Percentiles rank a stretch among this genome's conserved stretches.
Evolutionary conservation across 2,797 vertebrate genomes (phyloP).

Genomic region (Cynopterus sphinx): DNA sequence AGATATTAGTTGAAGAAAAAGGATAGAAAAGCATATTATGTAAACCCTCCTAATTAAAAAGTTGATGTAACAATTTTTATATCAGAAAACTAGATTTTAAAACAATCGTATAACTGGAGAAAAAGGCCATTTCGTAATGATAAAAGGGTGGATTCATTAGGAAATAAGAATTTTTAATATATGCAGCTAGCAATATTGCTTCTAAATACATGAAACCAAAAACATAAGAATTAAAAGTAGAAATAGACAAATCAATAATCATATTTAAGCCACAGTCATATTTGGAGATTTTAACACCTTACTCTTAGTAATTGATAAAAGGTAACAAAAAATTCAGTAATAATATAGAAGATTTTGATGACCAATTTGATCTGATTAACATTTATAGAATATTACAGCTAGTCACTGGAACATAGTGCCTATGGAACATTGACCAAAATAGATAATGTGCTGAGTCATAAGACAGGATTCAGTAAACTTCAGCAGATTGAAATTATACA

Average conservation of each 20-base stretch:
- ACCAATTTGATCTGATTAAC: neutral
- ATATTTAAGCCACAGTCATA: neutral
- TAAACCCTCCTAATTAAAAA: neutral
- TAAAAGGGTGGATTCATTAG: neutral
- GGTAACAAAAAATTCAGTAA: neutral
- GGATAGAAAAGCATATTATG: neutral
- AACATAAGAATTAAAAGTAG: neutral
- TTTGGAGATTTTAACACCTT: neutral
- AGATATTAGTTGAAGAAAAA: neutral
- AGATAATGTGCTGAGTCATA: neutral
- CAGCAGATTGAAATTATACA: neutral
- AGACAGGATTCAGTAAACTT: neutral
- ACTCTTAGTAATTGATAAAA: neutral
- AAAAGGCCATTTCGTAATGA: neutral
- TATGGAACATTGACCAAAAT: neutral
- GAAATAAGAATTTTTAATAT: neutral
- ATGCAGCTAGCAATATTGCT: neutral
- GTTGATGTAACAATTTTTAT: neutral
- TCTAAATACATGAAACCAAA: neutral
- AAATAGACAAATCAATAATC: neutral
- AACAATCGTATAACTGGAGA: neutral
- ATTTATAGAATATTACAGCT: neutral
- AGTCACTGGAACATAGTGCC: neutral
- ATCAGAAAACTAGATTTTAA: neutral
- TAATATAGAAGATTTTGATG: neutral